Percentiles rank a stretch among this genome's conserved stretches.
Evolutionary conservation across 1,140 invertebrate genomes (phyloP).

Genomic region (Pemphigus obesinymphae): DNA sequence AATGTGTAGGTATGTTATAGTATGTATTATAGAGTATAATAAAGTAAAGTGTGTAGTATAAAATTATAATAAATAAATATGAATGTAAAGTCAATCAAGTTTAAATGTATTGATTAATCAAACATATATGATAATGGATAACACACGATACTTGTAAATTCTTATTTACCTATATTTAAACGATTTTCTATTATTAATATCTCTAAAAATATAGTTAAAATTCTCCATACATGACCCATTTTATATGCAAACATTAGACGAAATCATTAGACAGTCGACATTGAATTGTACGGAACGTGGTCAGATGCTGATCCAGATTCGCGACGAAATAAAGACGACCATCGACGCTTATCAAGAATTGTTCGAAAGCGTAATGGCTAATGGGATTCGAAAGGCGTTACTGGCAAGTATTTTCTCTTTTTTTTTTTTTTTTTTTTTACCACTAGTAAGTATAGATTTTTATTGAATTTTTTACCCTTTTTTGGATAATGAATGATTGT

Average conservation of each 20-base stretch:
- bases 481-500: too few species aligned
- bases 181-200: background rate
- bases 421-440: too few species aligned
- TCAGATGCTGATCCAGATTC: conserved; percentile 78
- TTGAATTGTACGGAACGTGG: conserved; percentile 94
- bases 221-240: background rate
- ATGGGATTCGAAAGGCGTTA: conserved; percentile 94
- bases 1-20: too few species aligned
- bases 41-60: too few species aligned
- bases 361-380: conserved; percentile 95
- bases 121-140: background rate
- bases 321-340: conserved; percentile 94
- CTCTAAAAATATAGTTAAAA: too few species aligned
- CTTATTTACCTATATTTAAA: background rate
- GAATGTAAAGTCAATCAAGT: background rate
- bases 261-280: conserved; percentile 39
- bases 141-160: background rate
- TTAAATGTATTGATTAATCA: background rate
- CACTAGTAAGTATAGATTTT: too few species aligned
- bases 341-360: conserved; percentile 90
- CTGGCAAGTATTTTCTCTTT: conserved; percentile 48
- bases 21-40: too few species aligned
- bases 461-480: too few species aligned
- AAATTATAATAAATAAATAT: background rate
- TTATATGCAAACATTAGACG: conserved; percentile 21